Base-by-base conservation (phyloP, 2,888 invertebrate genomes). In the Alloplasta piceator region DNA sequence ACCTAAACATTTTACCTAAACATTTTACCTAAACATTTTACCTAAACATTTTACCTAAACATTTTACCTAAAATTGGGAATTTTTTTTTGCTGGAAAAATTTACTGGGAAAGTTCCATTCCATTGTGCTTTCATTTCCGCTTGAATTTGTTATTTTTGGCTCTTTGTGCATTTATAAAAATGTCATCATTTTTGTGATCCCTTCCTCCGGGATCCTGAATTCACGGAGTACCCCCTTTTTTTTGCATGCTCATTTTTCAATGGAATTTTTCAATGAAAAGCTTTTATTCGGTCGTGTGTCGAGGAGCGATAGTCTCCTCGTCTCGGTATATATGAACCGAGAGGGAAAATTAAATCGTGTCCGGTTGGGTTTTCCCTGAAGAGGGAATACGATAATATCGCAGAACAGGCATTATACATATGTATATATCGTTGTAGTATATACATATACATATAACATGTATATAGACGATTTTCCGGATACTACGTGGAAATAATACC, bases 321-420 rank as follows among this genome's bases (percentile, higher is more conserved):
- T 64, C 46, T 46, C 12, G 38, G 60, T 7, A 12, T 6, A 52
- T 52, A 48, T 58, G 36, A 7, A 39, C 61, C 41, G 77, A 9
- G 38, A 70, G 50, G 52, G 56, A 70, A 73, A 81, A 74, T 77
- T 74, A 81, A 81, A 81, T 81, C 78, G 74, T 61, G 74, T 78
- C 74, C 64, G 66, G 73, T 74, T 14, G 81, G 63, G 38, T 72
- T 78, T 78, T 78, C 66, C 74, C 77, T 16, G 12, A 58, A 55
- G 75, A 50, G 77, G 66, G 43, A 48, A 76, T 70, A 74, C 81
- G 70, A 74, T 74, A 66, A 70, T 61, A 66, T 70, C 55, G 46
- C 46, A 56, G 16, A 26, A 46, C 50, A 9, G n/a, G n/a, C n/a
- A n/a, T n/a, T n/a, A n/a, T n/a, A n/a, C n/a, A n/a, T n/a, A n/a